These are phyloP conservation scores for Lineus longissimus DNA, from an alignment of 1,140 invertebrate species.

Conservation along the genomic window DNA sequence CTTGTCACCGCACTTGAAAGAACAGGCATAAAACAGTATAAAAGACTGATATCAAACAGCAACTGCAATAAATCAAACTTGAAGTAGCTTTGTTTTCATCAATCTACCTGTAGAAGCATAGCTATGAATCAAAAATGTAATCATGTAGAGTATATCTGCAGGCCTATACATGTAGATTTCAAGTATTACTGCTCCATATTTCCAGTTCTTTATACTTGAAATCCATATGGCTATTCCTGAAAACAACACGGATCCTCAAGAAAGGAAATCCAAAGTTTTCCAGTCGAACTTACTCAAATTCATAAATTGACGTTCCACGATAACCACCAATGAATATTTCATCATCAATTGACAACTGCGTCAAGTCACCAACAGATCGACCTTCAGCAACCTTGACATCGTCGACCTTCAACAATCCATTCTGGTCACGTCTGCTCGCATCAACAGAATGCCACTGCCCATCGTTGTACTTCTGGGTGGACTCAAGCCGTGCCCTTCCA, in stretches of 20 bases:
- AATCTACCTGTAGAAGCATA: not conserved
- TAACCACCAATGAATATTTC: conserved; percentile 87
- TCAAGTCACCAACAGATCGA: conserved; percentile 49
- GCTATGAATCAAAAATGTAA: no score
- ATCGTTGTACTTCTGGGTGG: conserved; percentile 66
- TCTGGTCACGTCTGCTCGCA: conserved; percentile 64
- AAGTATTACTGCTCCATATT: no score
- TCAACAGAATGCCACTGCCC: conserved; percentile 81
- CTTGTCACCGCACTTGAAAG: conserved; percentile 50
- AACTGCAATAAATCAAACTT: not conserved
- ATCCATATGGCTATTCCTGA: no score
- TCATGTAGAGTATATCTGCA: no score
- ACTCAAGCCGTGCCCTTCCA: conserved; percentile 61
- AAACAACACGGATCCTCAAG: no score
- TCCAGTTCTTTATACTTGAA: no score
- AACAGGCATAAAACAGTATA: conserved; percentile 4
- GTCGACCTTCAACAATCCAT: conserved; percentile 66
- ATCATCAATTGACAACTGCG: conserved; percentile 60
- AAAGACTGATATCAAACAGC: not conserved
- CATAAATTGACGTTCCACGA: conserved; percentile 53
- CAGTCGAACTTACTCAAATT: not conserved
- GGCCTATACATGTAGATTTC: no score
- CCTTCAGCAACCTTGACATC: conserved; percentile 34
- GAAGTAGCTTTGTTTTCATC: not conserved
- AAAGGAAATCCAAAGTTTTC: no score